phyloP scores from a whole-genome alignment of 1,140 invertebrate species.

The Drosophila rufa region DNA sequence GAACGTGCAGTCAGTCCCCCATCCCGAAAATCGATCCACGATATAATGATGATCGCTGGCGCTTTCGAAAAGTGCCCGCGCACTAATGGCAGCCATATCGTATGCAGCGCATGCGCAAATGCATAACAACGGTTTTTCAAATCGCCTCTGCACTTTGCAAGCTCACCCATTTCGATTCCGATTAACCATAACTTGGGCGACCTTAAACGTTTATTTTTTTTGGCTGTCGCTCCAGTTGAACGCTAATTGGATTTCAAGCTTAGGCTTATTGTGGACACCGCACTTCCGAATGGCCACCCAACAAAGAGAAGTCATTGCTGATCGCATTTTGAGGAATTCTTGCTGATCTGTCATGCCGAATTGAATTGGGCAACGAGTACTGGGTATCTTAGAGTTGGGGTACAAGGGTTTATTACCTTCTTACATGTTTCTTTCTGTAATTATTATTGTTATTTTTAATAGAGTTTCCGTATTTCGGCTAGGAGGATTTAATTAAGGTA shows the following conservation, averaged over 20 bases:
- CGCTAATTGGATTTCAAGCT: conserved; percentile 73
- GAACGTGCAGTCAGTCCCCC: conserved; percentile 56
- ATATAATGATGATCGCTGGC: conserved; percentile 51
- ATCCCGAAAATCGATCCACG: conserved; percentile 39
- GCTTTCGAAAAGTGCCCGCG: conserved; percentile 69
- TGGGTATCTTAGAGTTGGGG: not conserved
- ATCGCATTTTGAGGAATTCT: conserved; percentile 17
- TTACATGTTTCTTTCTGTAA: not conserved
- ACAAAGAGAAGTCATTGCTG: conserved; percentile 25
- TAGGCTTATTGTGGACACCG: conserved; percentile 41
- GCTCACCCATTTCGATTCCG: conserved; percentile 55
- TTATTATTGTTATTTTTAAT: too few relatives aligned
- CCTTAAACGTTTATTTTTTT: conserved; percentile 52
- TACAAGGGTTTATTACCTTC: conserved; percentile 7
- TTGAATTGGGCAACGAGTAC: not conserved
- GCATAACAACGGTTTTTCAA: conserved; percentile 81
- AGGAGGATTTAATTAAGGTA: too few relatives aligned
- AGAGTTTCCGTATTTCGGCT: not conserved
- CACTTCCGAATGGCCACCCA: conserved; percentile 64
- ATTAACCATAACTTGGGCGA: conserved; percentile 37
- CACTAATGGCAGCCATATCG: conserved; percentile 56
- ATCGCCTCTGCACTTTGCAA: conserved; percentile 62
- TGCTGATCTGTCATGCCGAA: conserved; percentile 6
- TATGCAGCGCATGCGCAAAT: conserved; percentile 81
- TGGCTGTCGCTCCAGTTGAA: conserved; percentile 51